Conservation (phyloP, 2,888 invertebrate species). For the Diloba caeruleocephala region DNA sequence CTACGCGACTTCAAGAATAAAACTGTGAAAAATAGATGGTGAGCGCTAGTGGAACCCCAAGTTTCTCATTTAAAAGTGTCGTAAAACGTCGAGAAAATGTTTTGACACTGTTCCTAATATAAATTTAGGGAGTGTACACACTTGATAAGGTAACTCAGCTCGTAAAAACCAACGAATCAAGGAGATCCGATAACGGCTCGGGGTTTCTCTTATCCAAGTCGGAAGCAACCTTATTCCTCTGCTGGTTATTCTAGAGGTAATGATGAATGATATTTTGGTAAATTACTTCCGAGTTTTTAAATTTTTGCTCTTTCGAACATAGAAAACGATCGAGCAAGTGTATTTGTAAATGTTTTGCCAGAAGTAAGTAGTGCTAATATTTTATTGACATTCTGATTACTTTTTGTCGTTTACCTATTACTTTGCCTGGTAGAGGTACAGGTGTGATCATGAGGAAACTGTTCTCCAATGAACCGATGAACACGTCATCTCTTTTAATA, state of each 20-base stretch:
- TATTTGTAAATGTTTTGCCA: too few relatives aligned
- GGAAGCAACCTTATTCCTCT: conserved; percentile 38
- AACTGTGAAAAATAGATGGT: conserved; percentile 55
- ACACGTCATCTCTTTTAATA: too few relatives aligned
- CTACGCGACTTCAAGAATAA: conserved; percentile 32
- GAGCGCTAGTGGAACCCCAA: conserved; percentile 53
- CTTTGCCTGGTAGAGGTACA: too few relatives aligned
- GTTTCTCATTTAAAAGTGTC: conserved; percentile 74
- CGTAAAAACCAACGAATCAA: conserved; percentile 58
- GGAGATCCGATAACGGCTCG: conserved; percentile 46
- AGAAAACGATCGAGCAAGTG: too few relatives aligned
- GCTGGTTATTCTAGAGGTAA: conserved; percentile 35
- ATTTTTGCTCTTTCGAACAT: conserved; percentile 2
- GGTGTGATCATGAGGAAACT: too few relatives aligned
- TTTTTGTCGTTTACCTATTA: too few relatives aligned
- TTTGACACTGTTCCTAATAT: conserved; percentile 74
- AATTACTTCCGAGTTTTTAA: not conserved
- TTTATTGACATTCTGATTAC: too few relatives aligned
- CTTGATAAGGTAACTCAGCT: conserved; percentile 54
- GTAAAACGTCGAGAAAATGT: conserved; percentile 75
- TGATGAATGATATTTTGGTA: conserved; percentile 38
- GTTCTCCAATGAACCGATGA: too few relatives aligned
- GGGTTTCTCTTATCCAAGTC: conserved; percentile 34
- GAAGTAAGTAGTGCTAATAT: too few relatives aligned
- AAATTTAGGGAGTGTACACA: conserved; percentile 58